Evolutionary conservation across 2,888 invertebrate species (phyloP).

Genomic region (Erebia ligea): DNA sequence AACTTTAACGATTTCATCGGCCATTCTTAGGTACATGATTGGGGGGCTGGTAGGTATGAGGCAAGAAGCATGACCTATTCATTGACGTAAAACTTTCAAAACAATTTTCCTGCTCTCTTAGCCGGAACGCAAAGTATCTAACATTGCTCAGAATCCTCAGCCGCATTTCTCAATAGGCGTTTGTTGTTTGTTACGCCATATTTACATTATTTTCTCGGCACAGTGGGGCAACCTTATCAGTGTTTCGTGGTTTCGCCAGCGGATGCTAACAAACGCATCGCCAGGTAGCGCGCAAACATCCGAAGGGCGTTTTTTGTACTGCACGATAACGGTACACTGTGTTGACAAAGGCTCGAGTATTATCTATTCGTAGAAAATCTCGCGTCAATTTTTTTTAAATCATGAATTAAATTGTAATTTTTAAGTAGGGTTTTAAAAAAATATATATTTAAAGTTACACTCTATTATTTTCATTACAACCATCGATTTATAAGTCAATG

Average conservation of each 20-base stretch:
- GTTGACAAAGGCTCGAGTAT: conserved; percentile 5
- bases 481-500: too few relatives aligned
- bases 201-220: conserved; percentile 41
- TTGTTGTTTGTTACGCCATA: conserved; percentile 46
- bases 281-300: conserved; percentile 49
- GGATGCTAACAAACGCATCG: conserved; percentile 47
- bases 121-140: background rate
- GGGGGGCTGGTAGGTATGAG: too few relatives aligned
- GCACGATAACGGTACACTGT: conserved; percentile 18
- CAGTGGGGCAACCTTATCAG: conserved; percentile 58
- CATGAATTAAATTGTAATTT: too few relatives aligned
- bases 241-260: conserved; percentile 51
- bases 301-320: conserved; percentile 41
- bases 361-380: conserved; percentile 15
- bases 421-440: too few relatives aligned
- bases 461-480: too few relatives aligned
- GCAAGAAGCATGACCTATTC: background rate
- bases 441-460: too few relatives aligned
- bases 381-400: conserved; percentile 2
- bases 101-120: background rate
- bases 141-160: conserved; percentile 14
- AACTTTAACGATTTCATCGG: too few relatives aligned
- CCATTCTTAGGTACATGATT: too few relatives aligned
- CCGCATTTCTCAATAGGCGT: conserved; percentile 29
- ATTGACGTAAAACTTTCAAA: background rate